A percentile compares a stretch with the other conserved stretches of the same genome.
These are phyloP conservation scores for Corythornis vintsioides DNA, from an alignment of 2,113 vertebrate species.

Conservation along the genomic window DNA sequence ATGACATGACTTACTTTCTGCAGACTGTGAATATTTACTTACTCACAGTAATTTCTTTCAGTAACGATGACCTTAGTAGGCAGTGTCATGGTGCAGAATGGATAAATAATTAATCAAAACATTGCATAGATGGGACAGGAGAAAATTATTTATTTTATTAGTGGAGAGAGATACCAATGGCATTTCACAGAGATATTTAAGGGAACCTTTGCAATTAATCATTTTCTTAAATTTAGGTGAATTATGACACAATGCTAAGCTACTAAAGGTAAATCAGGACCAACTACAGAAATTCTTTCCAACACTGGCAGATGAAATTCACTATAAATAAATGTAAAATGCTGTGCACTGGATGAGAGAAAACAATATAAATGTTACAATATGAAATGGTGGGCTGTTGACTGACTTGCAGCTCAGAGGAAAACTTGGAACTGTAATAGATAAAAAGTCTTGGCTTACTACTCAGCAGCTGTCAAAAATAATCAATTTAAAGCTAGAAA, in stretches of 20 bases:
- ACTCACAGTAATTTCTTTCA: background rate
- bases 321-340: background rate
- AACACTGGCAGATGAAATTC: background rate
- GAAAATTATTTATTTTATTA: background rate
- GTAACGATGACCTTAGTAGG: background rate
- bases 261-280: background rate
- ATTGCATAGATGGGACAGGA: background rate
- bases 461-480: background rate
- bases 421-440: background rate
- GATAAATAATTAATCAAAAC: slow-evolving; percentile 18
- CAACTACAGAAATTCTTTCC: background rate
- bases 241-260: background rate
- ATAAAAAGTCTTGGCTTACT: background rate
- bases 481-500: background rate
- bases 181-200: background rate
- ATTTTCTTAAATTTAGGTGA: background rate
- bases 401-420: background rate
- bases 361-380: background rate
- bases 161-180: background rate
- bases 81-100: background rate
- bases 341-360: background rate
- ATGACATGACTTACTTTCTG: background rate
- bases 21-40: background rate
- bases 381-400: background rate
- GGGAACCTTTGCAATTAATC: background rate